Percentiles rank a stretch among this genome's conserved stretches.
Evolutionary conservation across 35 echinoderm and acorn worm genomes (phyloP).

Genomic region (Stichopus chloronotus): DNA sequence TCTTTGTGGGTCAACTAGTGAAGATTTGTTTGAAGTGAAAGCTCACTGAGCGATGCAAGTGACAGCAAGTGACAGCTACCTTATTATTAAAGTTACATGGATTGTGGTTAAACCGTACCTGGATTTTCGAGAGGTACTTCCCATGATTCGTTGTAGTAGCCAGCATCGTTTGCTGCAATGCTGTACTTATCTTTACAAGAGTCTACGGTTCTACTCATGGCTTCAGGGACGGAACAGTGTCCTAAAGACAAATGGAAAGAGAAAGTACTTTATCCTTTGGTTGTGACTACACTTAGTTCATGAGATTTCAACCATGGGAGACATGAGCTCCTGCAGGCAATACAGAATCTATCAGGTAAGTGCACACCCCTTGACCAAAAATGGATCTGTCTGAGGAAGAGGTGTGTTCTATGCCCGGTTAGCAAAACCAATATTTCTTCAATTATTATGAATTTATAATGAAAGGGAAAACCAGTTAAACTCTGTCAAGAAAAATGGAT

Average conservation of each 20-base stretch:
- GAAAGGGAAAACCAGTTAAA: no score
- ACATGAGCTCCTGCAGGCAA: background rate
- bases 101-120: background rate
- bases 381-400: no score
- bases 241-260: slow-evolving; percentile 50
- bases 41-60: no score
- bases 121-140: slow-evolving; percentile 49
- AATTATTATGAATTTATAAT: no score
- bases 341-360: no score
- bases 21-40: no score
- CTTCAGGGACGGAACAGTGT: slow-evolving; percentile 60
- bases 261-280: background rate
- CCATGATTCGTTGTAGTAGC: slow-evolving; percentile 72
- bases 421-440: no score
- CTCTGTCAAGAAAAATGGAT: no score
- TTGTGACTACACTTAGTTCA: background rate
- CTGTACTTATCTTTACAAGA: slow-evolving; percentile 68
- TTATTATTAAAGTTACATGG: background rate
- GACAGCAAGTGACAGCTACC: background rate
- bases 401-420: no score
- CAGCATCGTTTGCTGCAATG: slow-evolving; percentile 60
- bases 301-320: background rate
- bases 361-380: no score
- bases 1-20: no score
- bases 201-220: slow-evolving; percentile 23